A percentile compares a stretch with the other conserved stretches of the same genome.
Evolutionary conservation across 2,797 vertebrate genomes (phyloP).

Genomic region (Enteromius viviparus): DNA sequence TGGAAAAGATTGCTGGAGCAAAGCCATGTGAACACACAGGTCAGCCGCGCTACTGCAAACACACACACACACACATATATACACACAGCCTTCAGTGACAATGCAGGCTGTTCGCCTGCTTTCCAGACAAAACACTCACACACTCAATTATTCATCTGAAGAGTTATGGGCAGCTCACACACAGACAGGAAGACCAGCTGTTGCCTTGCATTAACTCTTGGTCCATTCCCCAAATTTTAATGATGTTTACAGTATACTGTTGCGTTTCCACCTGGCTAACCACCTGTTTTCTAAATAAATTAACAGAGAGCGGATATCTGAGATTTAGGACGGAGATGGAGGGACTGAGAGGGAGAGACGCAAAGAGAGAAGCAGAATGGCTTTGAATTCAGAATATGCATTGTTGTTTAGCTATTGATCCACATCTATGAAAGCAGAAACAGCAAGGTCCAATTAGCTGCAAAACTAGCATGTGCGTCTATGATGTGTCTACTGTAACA

Average conservation of each 20-base stretch:
- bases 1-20: conserved; percentile 85
- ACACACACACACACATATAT: conserved; percentile 19
- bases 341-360: conserved; percentile 23
- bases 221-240: conserved; percentile 28
- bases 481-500: neutral
- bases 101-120: neutral
- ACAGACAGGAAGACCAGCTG: conserved; percentile 44
- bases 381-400: neutral
- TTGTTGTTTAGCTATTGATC: conserved; percentile 25
- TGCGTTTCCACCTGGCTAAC: conserved; percentile 49
- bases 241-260: conserved; percentile 46
- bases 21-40: conserved; percentile 76
- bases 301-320: conserved; percentile 35
- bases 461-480: conserved; percentile 2
- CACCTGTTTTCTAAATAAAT: conserved; percentile 48
- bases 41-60: conserved; percentile 60
- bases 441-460: conserved; percentile 20
- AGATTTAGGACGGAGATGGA: neutral
- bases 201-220: conserved; percentile 31
- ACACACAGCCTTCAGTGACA: conserved; percentile 17
- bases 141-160: conserved; percentile 36
- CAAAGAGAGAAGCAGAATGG: neutral
- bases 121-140: conserved; percentile 21
- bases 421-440: neutral
- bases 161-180: conserved; percentile 23